A percentile compares a stretch with the other conserved stretches of the same genome.
phyloP scores from a whole-genome alignment of 37 sponge, comb jelly and placozoan species.

The Diacarnus erythraeanus region DNA sequence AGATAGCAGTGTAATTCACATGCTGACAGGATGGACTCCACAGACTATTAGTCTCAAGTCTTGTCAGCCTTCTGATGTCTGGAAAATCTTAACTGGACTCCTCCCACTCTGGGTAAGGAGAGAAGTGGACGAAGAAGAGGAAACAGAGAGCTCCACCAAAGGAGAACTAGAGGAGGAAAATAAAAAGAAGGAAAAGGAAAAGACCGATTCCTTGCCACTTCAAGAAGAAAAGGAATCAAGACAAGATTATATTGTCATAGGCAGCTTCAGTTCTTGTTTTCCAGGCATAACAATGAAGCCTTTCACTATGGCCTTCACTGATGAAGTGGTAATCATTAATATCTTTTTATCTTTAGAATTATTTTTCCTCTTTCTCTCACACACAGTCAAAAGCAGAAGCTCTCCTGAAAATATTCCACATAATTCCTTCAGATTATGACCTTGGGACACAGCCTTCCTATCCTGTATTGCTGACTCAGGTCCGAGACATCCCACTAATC shows the following conservation, averaged over 20 bases:
- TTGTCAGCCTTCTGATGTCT: neutral
- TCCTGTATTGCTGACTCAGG: constrained; percentile 64
- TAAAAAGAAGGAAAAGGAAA: neutral
- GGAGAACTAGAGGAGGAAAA: neutral
- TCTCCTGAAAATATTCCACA: neutral
- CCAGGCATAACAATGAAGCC: neutral
- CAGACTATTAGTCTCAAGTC: constrained; percentile 23
- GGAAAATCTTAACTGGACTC: constrained; percentile 23
- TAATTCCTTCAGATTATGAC: neutral
- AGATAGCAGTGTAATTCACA: constrained; percentile 72
- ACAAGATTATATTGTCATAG: neutral
- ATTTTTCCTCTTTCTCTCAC: neutral
- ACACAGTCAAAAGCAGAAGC: constrained; percentile 10
- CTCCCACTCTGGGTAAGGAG: constrained; percentile 60
- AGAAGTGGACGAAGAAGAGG: neutral
- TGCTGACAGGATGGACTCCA: constrained; percentile 92
- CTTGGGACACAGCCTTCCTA: constrained; percentile 20
- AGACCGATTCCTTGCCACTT: too few species aligned
- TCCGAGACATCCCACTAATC: constrained; percentile 62
- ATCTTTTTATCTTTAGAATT: neutral
- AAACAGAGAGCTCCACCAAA: neutral
- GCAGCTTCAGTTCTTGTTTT: too few species aligned
- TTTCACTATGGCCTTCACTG: neutral
- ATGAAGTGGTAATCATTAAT: neutral
- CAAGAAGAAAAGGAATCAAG: too few species aligned